Percentiles rank a stretch among this genome's conserved stretches.
These are phyloP conservation scores for Scaptodrosophila latifasciaeformis DNA, from an alignment of 2,888 invertebrate genomes.

Conservation along the genomic window DNA sequence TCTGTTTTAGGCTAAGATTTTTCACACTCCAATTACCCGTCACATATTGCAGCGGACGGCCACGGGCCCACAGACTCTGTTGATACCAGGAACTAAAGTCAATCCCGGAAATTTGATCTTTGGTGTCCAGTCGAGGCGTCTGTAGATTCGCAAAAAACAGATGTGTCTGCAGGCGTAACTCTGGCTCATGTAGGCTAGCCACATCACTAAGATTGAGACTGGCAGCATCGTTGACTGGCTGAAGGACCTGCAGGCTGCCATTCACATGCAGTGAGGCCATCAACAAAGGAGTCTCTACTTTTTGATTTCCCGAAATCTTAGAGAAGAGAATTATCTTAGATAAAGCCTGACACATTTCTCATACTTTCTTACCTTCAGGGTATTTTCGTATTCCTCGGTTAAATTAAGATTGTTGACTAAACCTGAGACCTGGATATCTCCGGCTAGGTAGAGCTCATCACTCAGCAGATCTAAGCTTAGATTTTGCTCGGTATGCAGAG, in stretches of 20 bases:
- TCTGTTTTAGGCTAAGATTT: conserved; percentile 40
- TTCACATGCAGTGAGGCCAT: conserved; percentile 73
- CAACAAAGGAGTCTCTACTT: conserved; percentile 72
- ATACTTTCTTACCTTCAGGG: conserved; percentile 77
- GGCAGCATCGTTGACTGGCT: conserved; percentile 71
- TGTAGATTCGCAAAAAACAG: conserved; percentile 61
- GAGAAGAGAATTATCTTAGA: too few species aligned
- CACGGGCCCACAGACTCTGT: conserved; percentile 68
- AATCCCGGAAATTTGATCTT: conserved; percentile 70
- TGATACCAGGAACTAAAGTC: conserved; percentile 75
- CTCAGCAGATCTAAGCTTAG: conserved; percentile 72
- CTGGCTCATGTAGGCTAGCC: conserved; percentile 69
- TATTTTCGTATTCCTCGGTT: conserved; percentile 75
- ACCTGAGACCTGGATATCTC: conserved; percentile 54
- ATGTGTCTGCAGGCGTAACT: conserved; percentile 60
- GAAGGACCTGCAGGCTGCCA: conserved; percentile 58
- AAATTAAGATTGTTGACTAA: conserved; percentile 75
- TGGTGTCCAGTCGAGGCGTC: conserved; percentile 51
- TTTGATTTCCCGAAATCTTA: conserved; percentile 68
- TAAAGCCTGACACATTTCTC: too few species aligned
- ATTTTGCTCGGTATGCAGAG: conserved; percentile 75
- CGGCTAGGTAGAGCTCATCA: conserved; percentile 69
- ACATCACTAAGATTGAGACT: conserved; percentile 70
- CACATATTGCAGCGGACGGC: conserved; percentile 72
- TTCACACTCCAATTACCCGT: conserved; percentile 75